Conservation (phyloP, 1,140 invertebrate species). For the Drosophila tristis region DNA sequence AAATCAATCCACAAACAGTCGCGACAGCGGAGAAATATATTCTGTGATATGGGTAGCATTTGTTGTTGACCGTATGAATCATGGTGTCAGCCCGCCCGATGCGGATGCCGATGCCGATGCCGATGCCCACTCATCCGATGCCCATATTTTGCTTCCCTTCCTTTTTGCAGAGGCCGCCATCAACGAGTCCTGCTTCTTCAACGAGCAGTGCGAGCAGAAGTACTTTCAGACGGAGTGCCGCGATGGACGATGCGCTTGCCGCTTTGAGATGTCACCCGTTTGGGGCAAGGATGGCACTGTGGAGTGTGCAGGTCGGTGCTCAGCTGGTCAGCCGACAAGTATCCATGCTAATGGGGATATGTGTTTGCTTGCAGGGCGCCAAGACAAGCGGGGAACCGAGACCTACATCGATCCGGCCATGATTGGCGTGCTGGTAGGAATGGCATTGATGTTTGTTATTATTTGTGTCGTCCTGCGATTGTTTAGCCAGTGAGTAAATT, state of each 20-base stretch:
- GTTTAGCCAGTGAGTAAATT: conserved; percentile 93
- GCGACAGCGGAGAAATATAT: conserved; percentile 40
- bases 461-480: conserved; percentile 96
- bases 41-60: conserved; percentile 16
- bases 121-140: conserved; percentile 23
- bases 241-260: conserved; percentile 90
- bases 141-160: conserved; percentile 2
- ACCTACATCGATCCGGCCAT: conserved; percentile 92
- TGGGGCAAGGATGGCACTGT: conserved; percentile 88
- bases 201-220: conserved; percentile 90
- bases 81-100: conserved; percentile 9
- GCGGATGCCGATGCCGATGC: background rate
- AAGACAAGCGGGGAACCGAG: conserved; percentile 81
- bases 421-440: conserved; percentile 94
- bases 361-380: conserved; percentile 66
- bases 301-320: conserved; percentile 89
- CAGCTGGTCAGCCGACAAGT: conserved; percentile 2
- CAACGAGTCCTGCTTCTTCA: conserved; percentile 92
- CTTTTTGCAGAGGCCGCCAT: conserved; percentile 89
- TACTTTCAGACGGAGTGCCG: conserved; percentile 90
- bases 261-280: conserved; percentile 90
- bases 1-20: conserved; percentile 54
- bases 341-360: conserved; percentile 43
- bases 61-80: conserved; percentile 24
- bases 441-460: conserved; percentile 97